Base-by-base conservation (phyloP, 2,113 vertebrate genomes). In the Sceloporus undulatus region DNA sequence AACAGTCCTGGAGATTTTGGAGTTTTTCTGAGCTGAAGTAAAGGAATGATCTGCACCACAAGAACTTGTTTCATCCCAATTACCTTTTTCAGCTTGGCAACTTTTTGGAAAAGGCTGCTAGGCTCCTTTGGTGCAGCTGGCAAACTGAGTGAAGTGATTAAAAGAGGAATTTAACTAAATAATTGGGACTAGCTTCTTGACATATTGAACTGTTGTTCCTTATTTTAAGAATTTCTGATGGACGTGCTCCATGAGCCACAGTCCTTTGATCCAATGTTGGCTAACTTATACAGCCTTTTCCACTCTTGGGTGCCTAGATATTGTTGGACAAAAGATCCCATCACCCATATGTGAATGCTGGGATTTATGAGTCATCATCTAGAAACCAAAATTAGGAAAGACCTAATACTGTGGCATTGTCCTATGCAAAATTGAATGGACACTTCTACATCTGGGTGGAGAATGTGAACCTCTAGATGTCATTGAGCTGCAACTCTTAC, bases 61-160 rank as follows among this genome's bases (percentile, higher is more conserved):
- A 62, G 27, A 86, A 73, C 18, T 62, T 48, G 7, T 78, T 83
- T 34, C 27, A 56, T 83, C 14, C 48, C 48, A 38, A 38, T 83
- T 70, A 38, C 48, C n/a, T 34, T 75, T n/a, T 59, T n/a, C 23
- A 42, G 9, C 54, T 54, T 48, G 74, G 66, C 86, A 82, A 84
- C 56, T 0, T 62, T 59, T 0, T 2, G 23, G 62, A 9, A 25
- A 1, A 0, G 3, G n/a, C 88, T 79, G 0, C 19, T 85, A 70
- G 85, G 23, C 52, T 93, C 38, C 34, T 29, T 76, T 38, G 78
- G 71, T 79, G 54, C 9, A 78, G 38, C n/a, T 70, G 73, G 34
- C n/a, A 42, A 73, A 73, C 16, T 25, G 16, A 13, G 77, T 70
- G 54, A 77, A 88, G 21, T 54, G 10, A 80, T 79, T 86, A 70